These are phyloP conservation scores for Lucilia sericata DNA, from an alignment of 1,140 invertebrate genomes.

Conservation along the genomic window DNA sequence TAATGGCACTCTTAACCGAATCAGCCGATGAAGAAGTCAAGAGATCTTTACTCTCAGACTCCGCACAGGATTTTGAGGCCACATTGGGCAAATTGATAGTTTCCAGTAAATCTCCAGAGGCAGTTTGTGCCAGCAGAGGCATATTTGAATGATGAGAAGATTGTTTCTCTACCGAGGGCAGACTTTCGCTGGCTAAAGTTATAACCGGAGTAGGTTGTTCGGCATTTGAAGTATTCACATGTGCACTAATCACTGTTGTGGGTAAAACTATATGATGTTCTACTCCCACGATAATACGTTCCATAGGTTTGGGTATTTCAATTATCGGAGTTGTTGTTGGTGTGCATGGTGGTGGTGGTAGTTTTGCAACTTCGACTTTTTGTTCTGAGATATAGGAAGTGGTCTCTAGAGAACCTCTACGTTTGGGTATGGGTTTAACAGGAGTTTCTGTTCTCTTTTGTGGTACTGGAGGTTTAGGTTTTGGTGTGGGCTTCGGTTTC, in stretches of 20 bases:
- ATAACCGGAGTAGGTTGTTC: conserved; percentile 54
- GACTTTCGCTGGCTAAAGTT: conserved; percentile 59
- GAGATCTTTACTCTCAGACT: conserved; percentile 53
- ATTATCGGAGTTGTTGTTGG: conserved; percentile 18
- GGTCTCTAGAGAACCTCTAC: conserved; percentile 52
- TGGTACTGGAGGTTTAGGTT: conserved; percentile 54
- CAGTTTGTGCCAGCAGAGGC: background rate
- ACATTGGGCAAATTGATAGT: conserved; percentile 63
- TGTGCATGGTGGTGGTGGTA: background rate
- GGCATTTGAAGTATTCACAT: background rate
- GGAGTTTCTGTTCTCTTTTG: conserved; percentile 57
- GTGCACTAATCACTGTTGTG: background rate
- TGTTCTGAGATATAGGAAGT: background rate
- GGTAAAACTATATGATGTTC: conserved; percentile 46
- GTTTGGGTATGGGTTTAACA: conserved; percentile 51
- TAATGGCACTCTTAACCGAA: conserved; percentile 65
- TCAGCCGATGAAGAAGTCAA: conserved; percentile 64
- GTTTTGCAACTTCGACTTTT: conserved; percentile 27
- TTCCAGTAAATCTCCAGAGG: conserved; percentile 52
- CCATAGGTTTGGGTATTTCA: conserved; percentile 49
- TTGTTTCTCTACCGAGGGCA: conserved; percentile 51
- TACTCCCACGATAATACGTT: conserved; percentile 60
- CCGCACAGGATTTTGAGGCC: conserved; percentile 31
- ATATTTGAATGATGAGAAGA: background rate
- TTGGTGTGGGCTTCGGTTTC: conserved; percentile 16